A percentile compares a stretch with the other conserved stretches of the same genome.
phyloP scores from a whole-genome alignment of 2,888 invertebrate genomes.

The Xanthia icteritia region DNA sequence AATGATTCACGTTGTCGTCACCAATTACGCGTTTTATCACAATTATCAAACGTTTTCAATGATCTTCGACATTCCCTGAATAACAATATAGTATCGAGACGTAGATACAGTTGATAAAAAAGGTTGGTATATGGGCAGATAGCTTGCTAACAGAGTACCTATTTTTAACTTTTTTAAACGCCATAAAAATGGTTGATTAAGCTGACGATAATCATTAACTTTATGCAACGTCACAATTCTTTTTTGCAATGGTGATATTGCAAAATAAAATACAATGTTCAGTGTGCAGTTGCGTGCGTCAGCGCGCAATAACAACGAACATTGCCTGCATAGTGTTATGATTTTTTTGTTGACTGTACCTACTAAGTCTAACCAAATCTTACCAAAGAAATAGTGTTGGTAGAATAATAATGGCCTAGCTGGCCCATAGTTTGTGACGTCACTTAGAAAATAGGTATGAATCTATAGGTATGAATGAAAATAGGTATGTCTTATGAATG shows the following conservation, averaged over 20 bases:
- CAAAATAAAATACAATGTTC: too few species aligned
- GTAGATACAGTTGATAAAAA: constrained; percentile 32
- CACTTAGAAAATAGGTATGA: not conserved
- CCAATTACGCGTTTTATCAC: constrained; percentile 21
- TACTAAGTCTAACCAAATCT: constrained; percentile 6
- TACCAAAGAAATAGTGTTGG: constrained; percentile 2
- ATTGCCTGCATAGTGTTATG: too few species aligned
- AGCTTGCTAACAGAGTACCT: not conserved
- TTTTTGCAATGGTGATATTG: too few species aligned
- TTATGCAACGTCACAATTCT: too few species aligned
- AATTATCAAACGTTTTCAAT: constrained; percentile 33
- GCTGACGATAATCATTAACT: too few species aligned
- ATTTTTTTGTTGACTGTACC: constrained; percentile 1
- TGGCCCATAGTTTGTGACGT: constrained; percentile 25
- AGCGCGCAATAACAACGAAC: too few species aligned
- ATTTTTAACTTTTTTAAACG: not conserved
- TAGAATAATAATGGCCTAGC: constrained; percentile 14
- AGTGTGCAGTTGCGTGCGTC: too few species aligned
- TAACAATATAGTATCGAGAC: constrained; percentile 40
- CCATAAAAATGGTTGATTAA: too few species aligned
- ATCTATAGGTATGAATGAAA: too few species aligned
- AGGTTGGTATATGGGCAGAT: not conserved
- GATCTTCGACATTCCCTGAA: constrained; percentile 52
- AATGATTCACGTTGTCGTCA: constrained; percentile 45
- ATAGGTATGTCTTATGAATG: constrained; percentile 4